A percentile compares a stretch with the other conserved stretches of the same genome.
Evolutionary conservation across 2,888 invertebrate species (phyloP).

Genomic region (Dynastes grantii): DNA sequence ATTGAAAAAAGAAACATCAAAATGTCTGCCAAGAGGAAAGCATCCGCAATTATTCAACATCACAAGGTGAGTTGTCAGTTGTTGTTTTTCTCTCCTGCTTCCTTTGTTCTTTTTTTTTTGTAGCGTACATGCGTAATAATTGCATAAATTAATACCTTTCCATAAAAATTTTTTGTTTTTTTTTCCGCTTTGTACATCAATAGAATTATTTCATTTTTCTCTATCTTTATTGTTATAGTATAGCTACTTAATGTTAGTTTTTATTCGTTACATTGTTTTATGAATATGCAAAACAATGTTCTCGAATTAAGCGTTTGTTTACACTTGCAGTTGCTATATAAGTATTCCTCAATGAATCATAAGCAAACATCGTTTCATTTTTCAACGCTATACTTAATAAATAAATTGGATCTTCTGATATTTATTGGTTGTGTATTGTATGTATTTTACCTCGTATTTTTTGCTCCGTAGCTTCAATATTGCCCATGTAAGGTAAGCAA

Average conservation of each 20-base stretch:
- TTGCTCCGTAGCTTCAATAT: too few relatives aligned
- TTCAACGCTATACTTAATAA: too few relatives aligned
- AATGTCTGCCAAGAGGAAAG: constrained; percentile 83
- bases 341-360: too few relatives aligned
- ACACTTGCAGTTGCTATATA: too few relatives aligned
- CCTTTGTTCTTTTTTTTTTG: not conserved
- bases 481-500: too few relatives aligned
- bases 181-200: too few relatives aligned
- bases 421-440: too few relatives aligned
- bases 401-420: too few relatives aligned
- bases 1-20: constrained; percentile 31
- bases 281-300: not conserved
- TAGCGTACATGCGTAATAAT: not conserved
- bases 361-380: too few relatives aligned
- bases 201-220: not conserved
- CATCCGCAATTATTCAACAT: constrained; percentile 83
- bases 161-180: too few relatives aligned
- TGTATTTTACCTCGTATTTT: too few relatives aligned
- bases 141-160: not conserved
- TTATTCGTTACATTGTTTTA: not conserved
- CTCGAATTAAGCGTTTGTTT: too few relatives aligned
- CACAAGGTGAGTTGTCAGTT: constrained; percentile 66
- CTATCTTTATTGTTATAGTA: not conserved
- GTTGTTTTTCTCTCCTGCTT: constrained; percentile 18
- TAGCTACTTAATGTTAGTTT: not conserved